Base-by-base conservation (phyloP, 2,113 vertebrate genomes). In the Ictalurus punctatus region DNA sequence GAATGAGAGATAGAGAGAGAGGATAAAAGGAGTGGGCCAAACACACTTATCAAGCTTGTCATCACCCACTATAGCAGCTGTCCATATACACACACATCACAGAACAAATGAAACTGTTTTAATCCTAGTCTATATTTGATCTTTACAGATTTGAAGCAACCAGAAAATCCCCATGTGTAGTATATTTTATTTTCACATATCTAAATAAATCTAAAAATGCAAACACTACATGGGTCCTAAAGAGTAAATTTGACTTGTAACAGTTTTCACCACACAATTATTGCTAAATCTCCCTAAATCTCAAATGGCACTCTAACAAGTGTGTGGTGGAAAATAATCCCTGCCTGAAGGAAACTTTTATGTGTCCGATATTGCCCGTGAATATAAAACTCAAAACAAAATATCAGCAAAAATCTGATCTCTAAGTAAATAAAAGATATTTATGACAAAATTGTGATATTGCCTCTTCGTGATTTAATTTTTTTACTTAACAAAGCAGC, bases 81-180 rank as follows among this genome's bases (percentile, higher is more conserved):
- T n/a, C 37, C 40, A 83, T 48, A 82, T 54, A 59, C 80, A 82
- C 80, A 82, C 80, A 34, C 54, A 81, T 59, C 79, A 81, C 79
- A 30, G 4, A 87, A 44, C 74, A 86, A 34, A 63, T 44, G 48
- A 19, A 34, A 74, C 79, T 30, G 1, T 9, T 25, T 67, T 16
- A 71, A 16, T 4, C 17, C 8, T 54, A 69, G 37, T 37, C 54
- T 23, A 67, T 14, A 30, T n/a, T 30, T 69, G 30, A 30, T 13
- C 10, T 30, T 30, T 69, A 69, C 65, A 52, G 21, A 78, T 78
- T 21, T 44, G 8, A 23, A 78, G 74, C 73, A 23, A 34, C 19
- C 19, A 34, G 23, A 37, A 23, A 44, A 78, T 10, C 37, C 7
- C 37, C 7, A 48, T 27, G 4, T 19, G 17, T 16, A 69, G 13